Base-by-base conservation (phyloP, 1,140 invertebrate genomes). In the Metopolophium dirhodum region DNA sequence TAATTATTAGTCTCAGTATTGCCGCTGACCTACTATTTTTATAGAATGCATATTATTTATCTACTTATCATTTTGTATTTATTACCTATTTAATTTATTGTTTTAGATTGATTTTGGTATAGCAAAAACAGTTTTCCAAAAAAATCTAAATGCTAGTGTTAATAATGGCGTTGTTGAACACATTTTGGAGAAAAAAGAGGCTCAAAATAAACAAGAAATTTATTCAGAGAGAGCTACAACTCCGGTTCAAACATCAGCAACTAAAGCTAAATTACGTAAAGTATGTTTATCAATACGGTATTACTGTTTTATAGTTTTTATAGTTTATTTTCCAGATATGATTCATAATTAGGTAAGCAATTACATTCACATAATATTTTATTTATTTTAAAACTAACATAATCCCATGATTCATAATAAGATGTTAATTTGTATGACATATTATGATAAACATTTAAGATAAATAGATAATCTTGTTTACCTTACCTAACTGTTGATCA, bases 251-350 rank as follows among this genome's bases (percentile, higher is more conserved):
- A 86, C 91, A n/a, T 35, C 51, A 45, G 57, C 91, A 57, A 86
- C 26, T 22, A 93, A 85, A 37, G 82, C n/a, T 8, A 82, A 86
- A 85, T 93, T 93, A 57, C 91, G 91, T 54, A 86, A 93, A 93
- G 91, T 93, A 93, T 85, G 77, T 77, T 68, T 85, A 49, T n/a
- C 37, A 83, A 54, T 51, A 51, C 2, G 85, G 2, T n/a, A 61
- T 51, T 51, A 51, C 11, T 18, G 0, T 51, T 51, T 14, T 51
- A 18, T 54, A 54, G 4, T 54, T 20, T 4, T 41, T 41, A 3
- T 41, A 41, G 41, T 41, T 41, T 68, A 68, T 68, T 68, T 68
- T n/a, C 30, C 11, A n/a, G 4, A 35, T 77, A 18, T n/a, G 30
- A n/a, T 77, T n/a, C n/a, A 7, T 77, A 68, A 18, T n/a, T 26